Percentiles rank a stretch among this genome's conserved stretches.
Conservation (phyloP, 2,797 vertebrate species). For the Sebastes jordani region DNA sequence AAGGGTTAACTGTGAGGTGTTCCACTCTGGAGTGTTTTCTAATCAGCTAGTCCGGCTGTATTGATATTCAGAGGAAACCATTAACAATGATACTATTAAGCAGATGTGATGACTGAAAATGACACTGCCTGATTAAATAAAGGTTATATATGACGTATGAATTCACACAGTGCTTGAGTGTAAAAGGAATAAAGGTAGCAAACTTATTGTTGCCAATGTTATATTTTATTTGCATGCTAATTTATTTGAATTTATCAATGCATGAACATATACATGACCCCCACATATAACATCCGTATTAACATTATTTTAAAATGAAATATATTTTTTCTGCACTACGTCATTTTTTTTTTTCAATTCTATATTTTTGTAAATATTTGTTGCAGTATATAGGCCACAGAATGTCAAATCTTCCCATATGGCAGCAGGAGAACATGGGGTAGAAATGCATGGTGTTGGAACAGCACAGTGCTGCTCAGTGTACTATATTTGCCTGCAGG, state of each 20-base stretch:
- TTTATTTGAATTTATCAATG: neutral
- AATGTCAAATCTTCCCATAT: neutral
- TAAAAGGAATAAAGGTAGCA: neutral
- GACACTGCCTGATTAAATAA: neutral
- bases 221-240: neutral
- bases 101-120: neutral
- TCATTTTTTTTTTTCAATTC: neutral
- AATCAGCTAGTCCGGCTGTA: neutral
- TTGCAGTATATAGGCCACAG: too few relatives aligned
- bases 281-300: neutral
- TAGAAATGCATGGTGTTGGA: neutral
- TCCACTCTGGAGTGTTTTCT: neutral
- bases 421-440: neutral
- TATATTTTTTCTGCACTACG: neutral
- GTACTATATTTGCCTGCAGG: slow-evolving; percentile 18
- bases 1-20: slow-evolving; percentile 27
- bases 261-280: neutral
- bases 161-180: neutral
- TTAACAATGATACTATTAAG: neutral
- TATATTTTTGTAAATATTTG: neutral
- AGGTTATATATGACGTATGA: neutral
- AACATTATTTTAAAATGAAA: neutral
- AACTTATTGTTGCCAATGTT: neutral
- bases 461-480: neutral
- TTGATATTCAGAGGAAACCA: neutral